These are phyloP conservation scores for Cyaniris semiargus DNA, from an alignment of 2,888 invertebrate species.

Conservation along the genomic window DNA sequence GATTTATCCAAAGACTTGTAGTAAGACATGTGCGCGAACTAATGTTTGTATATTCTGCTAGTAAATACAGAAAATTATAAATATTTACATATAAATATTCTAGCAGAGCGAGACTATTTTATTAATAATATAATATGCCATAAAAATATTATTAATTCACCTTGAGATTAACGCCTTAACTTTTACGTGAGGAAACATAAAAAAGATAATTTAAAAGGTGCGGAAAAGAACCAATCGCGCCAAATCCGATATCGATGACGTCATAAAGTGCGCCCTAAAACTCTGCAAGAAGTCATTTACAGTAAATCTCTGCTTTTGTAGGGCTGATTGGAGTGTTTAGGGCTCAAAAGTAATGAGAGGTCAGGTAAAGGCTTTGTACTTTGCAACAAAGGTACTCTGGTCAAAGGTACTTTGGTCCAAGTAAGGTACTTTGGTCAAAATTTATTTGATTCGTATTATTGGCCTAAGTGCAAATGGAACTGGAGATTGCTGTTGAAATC, in stretches of 20 bases:
- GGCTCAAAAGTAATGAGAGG: neutral
- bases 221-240: conserved; percentile 3
- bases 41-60: too few relatives aligned
- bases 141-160: neutral
- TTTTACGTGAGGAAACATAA: conserved; percentile 1
- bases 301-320: conserved; percentile 46
- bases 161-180: neutral
- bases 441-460: neutral
- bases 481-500: neutral
- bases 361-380: conserved; percentile 7
- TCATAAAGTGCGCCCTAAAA: conserved; percentile 37
- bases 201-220: neutral
- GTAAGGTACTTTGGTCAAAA: neutral
- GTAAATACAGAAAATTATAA: too few relatives aligned
- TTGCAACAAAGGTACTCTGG: neutral
- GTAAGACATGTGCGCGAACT: too few relatives aligned
- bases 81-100: too few relatives aligned
- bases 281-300: conserved; percentile 50
- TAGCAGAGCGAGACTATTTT: too few relatives aligned
- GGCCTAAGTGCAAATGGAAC: neutral
- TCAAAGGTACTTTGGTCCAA: neutral
- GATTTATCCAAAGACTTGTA: too few relatives aligned
- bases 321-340: conserved; percentile 30
- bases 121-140: neutral
- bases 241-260: conserved; percentile 32